Evolutionary conservation across 2,113 vertebrate genomes (phyloP), one percentile per base, ranked within the genome.

Genomic region (Channa maculata): DNA sequence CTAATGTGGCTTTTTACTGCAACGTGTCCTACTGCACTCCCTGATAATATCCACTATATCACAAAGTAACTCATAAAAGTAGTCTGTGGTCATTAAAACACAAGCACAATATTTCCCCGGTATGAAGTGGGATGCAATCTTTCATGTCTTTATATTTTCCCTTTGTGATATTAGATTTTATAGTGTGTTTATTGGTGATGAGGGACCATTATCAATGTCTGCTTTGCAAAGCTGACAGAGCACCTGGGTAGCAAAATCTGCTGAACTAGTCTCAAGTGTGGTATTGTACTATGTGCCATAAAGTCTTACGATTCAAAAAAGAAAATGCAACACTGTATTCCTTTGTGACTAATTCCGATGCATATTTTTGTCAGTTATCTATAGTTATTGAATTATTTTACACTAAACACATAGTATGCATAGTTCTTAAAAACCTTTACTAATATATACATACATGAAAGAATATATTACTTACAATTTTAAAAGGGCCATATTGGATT

Each of bases 201-300:
- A 77, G 87, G 75, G 85, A 76, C 72, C 55, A 34, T 80, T 84
- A 83, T 85, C 60, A 71, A 52, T 37, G 38, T 57, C 71, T 65
- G 53, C 55, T 83, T 78, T 65, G 75, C 57, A 82, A 66, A 73
- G 46, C 62, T 54, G 37, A 60, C 44, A 46, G 37, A 79, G 48
- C 58, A 54, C 8, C 55, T 49, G 71, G 76, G 79, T 70, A 39
- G 55, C 53, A 55, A 44, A 76, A 74, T 75, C 67, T 44, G 37
- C 57, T 36, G 37, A 84, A 84, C 75, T 82, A 63, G 63, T 88
- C 86, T 79, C 79, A 10, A 67, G 79, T 77, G 82, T 71, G 65
- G 65, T 12, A 57, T 77, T 82, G 59, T 38, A 52, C 33, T 8
- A 8, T 74, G 55, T 75, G 79, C 62, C 45, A 36, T 81, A 83